These are phyloP conservation scores for Harpagus bidentatus DNA, from an alignment of 2,113 vertebrate species.

Conservation along the genomic window DNA sequence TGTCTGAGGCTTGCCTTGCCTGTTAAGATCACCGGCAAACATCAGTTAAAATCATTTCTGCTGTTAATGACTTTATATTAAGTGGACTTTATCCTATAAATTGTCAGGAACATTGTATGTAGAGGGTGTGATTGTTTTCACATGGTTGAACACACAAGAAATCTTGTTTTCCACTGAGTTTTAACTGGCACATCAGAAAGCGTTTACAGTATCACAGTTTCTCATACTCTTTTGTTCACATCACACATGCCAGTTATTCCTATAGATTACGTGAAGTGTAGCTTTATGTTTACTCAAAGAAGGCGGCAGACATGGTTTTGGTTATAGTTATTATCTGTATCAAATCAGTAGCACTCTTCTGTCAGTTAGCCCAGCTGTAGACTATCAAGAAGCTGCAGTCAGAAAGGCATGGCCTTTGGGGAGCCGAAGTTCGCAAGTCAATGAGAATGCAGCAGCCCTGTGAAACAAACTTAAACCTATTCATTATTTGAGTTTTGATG, in stretches of 20 bases:
- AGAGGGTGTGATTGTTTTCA: neutral
- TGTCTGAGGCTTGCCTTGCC: neutral
- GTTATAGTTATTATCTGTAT: neutral
- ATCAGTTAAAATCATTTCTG: neutral
- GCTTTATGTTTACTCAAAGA: no score
- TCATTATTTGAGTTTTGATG: neutral
- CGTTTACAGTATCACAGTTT: slow-evolving; percentile 73
- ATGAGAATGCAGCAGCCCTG: neutral
- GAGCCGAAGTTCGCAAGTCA: neutral
- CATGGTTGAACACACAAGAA: rapidly evolving
- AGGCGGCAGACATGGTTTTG: rapidly evolving
- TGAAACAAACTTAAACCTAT: neutral
- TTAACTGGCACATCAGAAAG: slow-evolving; percentile 73
- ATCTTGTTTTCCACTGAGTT: neutral
- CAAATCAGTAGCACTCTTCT: neutral
- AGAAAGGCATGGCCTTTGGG: neutral
- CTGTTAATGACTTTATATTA: neutral
- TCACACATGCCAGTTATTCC: slow-evolving; percentile 50
- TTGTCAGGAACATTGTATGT: rapidly evolving
- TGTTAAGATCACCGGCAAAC: neutral
- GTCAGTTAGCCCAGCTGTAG: neutral
- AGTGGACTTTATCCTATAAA: rapidly evolving
- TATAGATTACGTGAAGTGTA: rapidly evolving
- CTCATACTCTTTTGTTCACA: slow-evolving; percentile 69
- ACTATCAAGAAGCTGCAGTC: neutral